A percentile compares a stretch with the other conserved stretches of the same genome.
phyloP scores from a whole-genome alignment of 2,113 vertebrate genomes.

The Hydropotes inermis region DNA sequence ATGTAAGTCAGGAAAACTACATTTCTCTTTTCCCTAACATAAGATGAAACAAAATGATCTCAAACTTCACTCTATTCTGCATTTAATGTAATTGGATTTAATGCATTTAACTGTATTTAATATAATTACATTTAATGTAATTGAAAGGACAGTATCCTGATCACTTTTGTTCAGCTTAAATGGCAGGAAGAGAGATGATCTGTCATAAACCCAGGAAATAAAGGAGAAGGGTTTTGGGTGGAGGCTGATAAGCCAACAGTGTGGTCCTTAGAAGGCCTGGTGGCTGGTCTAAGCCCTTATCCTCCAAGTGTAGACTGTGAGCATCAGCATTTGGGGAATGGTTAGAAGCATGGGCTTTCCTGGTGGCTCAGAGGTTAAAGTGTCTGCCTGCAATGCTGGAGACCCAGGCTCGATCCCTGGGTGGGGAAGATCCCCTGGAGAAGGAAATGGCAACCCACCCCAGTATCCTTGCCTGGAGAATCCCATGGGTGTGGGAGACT shows the following conservation, averaged over 20 bases:
- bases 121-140: not conserved
- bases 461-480: not conserved
- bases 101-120: not conserved
- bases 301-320: no score
- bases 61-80: not conserved
- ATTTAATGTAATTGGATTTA: not conserved
- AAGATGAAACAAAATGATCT: not conserved
- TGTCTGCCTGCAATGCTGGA: not conserved
- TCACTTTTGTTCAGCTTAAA: not conserved
- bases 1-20: not conserved
- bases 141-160: not conserved
- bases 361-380: not conserved
- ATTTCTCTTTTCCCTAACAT: not conserved
- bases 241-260: not conserved
- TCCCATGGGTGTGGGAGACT: not conserved
- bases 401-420: accelerated
- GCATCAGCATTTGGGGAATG: not conserved
- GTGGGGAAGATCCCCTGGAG: not conserved
- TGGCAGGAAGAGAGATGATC: not conserved
- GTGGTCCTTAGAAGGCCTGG: not conserved
- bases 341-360: not conserved
- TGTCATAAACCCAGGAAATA: not conserved
- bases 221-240: not conserved
- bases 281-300: not conserved
- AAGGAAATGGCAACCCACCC: not conserved